Evolutionary conservation across 2,113 vertebrate species (phyloP).

Genomic region (Pygoscelis antarcticus): DNA sequence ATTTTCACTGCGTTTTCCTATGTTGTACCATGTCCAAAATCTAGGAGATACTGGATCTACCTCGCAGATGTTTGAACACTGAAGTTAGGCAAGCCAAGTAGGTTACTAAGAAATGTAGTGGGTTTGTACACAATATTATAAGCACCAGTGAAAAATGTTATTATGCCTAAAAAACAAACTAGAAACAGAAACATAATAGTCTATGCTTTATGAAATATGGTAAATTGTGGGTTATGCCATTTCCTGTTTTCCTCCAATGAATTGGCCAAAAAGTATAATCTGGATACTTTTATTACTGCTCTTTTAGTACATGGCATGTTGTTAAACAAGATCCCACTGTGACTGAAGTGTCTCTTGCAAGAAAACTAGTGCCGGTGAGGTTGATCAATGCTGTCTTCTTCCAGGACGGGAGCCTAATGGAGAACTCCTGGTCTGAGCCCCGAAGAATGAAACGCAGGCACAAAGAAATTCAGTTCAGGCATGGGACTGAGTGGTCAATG

Average conservation of each 20-base stretch:
- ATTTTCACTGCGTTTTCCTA: background rate
- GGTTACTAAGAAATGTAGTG: background rate
- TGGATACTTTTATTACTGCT: background rate
- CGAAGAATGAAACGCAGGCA: background rate
- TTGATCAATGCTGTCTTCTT: background rate
- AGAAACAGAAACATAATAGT: background rate
- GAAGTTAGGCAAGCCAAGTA: background rate
- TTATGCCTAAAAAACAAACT: background rate
- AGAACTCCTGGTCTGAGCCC: background rate
- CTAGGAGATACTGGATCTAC: background rate
- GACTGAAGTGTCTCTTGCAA: background rate
- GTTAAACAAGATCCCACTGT: background rate
- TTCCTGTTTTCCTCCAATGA: background rate
- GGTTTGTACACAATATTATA: background rate
- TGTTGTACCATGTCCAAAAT: background rate
- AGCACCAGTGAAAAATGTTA: background rate
- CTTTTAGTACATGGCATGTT: background rate
- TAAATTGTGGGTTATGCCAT: background rate
- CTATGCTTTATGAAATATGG: background rate
- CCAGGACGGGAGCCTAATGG: background rate
- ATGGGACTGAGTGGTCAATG: background rate
- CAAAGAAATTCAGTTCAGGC: background rate
- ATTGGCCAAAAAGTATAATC: background rate
- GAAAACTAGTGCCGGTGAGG: background rate
- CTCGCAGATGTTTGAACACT: background rate